A percentile compares a stretch with the other conserved stretches of the same genome.
Conservation (phyloP, 2,113 vertebrate genomes). For the Gavia stellata region DNA sequence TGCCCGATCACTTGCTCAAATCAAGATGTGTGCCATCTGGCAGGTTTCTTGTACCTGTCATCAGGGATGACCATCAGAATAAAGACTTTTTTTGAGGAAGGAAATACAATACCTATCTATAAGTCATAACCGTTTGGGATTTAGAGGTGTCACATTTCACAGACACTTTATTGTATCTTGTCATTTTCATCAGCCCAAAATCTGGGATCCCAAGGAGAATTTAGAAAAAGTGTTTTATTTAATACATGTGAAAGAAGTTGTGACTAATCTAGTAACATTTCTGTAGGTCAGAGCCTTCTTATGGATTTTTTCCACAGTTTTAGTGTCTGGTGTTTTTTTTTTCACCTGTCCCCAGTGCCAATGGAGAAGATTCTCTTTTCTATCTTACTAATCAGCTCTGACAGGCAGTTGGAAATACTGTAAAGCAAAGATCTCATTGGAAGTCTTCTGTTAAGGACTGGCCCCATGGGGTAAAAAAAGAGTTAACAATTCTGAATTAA, state of each 20-base stretch:
- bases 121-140: background rate
- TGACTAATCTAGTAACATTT: background rate
- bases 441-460: background rate
- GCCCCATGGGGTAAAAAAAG: background rate
- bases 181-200: background rate
- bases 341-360: background rate
- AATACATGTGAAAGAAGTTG: background rate
- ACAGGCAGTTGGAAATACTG: background rate
- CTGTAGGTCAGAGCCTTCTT: background rate
- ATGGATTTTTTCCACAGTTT: background rate
- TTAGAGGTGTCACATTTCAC: background rate
- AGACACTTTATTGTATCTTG: background rate
- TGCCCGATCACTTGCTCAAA: background rate
- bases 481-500: background rate
- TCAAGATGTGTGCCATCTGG: background rate
- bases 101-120: background rate
- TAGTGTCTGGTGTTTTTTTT: background rate
- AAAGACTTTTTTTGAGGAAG: background rate
- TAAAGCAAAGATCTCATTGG: background rate
- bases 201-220: background rate
- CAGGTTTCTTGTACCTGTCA: slow-evolving; percentile 8
- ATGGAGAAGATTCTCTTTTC: background rate
- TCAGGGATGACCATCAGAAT: background rate
- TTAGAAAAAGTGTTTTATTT: background rate
- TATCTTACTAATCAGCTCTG: background rate